A percentile compares a stretch with the other conserved stretches of the same genome.
phyloP scores from a whole-genome alignment of 2,797 vertebrate species.

The Lates japonicus region DNA sequence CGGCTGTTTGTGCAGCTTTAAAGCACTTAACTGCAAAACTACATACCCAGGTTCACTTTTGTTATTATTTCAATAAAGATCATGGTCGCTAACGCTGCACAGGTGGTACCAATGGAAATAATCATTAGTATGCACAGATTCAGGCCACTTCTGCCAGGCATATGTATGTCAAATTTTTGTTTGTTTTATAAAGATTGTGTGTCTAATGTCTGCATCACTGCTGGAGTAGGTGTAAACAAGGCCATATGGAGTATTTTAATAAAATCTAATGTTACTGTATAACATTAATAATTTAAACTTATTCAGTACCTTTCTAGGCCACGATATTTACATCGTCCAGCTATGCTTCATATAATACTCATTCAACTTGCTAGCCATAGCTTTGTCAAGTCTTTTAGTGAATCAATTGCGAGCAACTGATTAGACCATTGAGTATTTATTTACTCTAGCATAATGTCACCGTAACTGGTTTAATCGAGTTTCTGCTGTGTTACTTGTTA shows the following conservation, averaged over 20 bases:
- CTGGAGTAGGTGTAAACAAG: neutral
- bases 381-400: too few relatives aligned
- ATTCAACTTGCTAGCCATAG: too few relatives aligned
- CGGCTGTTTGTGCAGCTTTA: constrained; percentile 44
- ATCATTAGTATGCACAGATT: neutral
- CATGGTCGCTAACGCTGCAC: neutral
- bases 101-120: neutral
- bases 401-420: too few relatives aligned
- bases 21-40: constrained; percentile 13
- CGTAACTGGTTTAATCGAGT: too few relatives aligned
- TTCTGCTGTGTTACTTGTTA: too few relatives aligned
- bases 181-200: neutral
- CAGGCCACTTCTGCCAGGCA: too few relatives aligned
- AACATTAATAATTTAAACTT: neutral
- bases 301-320: too few relatives aligned
- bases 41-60: constrained; percentile 3
- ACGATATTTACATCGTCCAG: neutral
- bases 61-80: constrained; percentile 32
- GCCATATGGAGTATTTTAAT: neutral
- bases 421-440: too few relatives aligned
- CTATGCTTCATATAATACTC: neutral
- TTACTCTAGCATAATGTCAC: too few relatives aligned
- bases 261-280: neutral
- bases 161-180: neutral
- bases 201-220: neutral